Base-by-base conservation (phyloP, 1,140 invertebrate species). In the Plutomurus gul region DNA sequence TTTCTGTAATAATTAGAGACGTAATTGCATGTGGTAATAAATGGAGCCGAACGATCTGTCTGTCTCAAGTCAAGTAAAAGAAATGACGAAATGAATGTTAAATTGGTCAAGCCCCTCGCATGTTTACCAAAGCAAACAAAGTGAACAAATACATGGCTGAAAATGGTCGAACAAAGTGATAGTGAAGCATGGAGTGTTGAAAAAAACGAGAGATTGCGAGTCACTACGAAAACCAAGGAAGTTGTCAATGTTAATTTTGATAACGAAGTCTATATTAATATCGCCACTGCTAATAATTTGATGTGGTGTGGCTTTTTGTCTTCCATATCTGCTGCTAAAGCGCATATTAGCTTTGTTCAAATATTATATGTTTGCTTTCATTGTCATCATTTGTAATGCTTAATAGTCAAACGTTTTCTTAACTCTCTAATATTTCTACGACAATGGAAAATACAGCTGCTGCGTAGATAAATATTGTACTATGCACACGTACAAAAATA, bases 171-270 rank as follows among this genome's bases (percentile, higher is more conserved):
- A 13, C 18, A 51, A 22, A 7, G 47, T 7, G 46, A 65, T 27
- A 65, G 56, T 18, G 30, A 8, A 16, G 16, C 36, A 60, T 16
- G 56, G 16, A 0, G 56, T n/a, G 16, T n/a, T 33, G 27, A 36
- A 65, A 65, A 25, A 36, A 27, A 30, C n/a, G 22, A 25, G 49
- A 56, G 30, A 36, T 11, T 36, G 25, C 11, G 16, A 33, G 36
- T 65, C 30, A 25, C 20, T 56, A 0, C 6, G 30, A 36, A 65
- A 65, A 65, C n/a, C 56, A 65, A 65, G 56, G 56, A 65, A 65
- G 56, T 43, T 65, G 56, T 65, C 56, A 65, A 65, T 65, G 56
- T 65, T 65, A 65, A 65, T 60, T 60, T 60, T 36, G 56, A 65
- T 65, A 65, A 65, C 30, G 56, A 65, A n/a, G 56, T 65, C 56